phyloP scores from a whole-genome alignment of 2,113 vertebrate species.

The Pterophyllum scalare region DNA sequence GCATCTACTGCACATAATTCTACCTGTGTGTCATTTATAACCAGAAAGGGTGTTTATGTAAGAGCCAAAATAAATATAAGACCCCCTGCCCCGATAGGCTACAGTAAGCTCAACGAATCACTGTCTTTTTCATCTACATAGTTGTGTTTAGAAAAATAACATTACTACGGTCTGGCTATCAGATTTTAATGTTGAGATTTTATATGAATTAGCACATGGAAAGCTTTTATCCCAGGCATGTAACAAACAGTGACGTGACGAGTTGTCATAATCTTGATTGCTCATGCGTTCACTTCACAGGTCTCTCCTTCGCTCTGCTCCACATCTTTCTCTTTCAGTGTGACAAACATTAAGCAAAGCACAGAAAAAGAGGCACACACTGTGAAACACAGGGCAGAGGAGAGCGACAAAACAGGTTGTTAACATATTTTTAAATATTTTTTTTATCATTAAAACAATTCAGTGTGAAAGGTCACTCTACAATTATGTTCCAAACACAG shows the following conservation, averaged over 20 bases:
- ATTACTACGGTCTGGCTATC: neutral
- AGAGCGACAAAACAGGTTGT: neutral
- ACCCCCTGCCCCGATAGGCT: neutral
- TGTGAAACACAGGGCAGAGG: neutral
- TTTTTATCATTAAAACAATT: neutral
- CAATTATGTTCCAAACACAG: neutral
- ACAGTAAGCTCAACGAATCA: neutral
- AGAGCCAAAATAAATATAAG: neutral
- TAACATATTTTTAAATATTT: rapidly evolving
- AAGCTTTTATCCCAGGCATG: neutral
- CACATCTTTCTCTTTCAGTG: neutral
- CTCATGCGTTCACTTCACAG: neutral
- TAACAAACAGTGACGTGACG: neutral
- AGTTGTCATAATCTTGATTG: neutral
- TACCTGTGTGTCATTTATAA: neutral
- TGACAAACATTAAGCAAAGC: neutral
- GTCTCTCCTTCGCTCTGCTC: neutral
- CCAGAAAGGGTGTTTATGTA: neutral
- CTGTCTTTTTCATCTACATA: neutral
- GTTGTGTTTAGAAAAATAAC: neutral
- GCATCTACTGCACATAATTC: neutral
- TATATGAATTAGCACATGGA: neutral
- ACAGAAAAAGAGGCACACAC: neutral
- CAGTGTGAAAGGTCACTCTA: rapidly evolving
- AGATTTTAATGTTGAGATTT: neutral